Percentiles rank a stretch among this genome's conserved stretches.
These are phyloP conservation scores for Luffia ferchaultella DNA, from an alignment of 2,888 invertebrate species.

Conservation along the genomic window DNA sequence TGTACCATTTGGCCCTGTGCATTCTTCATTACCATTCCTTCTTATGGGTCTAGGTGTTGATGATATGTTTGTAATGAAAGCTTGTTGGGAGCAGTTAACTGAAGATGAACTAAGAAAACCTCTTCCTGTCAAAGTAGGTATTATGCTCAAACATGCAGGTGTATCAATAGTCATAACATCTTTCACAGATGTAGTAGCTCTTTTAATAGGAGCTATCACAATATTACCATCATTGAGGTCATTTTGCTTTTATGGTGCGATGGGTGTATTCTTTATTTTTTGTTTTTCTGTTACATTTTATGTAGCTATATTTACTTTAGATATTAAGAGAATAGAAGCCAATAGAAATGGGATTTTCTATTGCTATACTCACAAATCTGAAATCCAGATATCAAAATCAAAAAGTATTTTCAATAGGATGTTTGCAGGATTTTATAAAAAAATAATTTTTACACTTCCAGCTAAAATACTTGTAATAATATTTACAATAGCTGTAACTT, in stretches of 20 bases:
- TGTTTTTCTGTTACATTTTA: constrained; percentile 83
- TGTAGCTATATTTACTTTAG: constrained; percentile 78
- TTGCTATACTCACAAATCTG: constrained; percentile 70
- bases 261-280: constrained; percentile 79
- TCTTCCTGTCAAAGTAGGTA: constrained; percentile 71
- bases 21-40: constrained; percentile 82
- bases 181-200: constrained; percentile 82
- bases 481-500: constrained; percentile 65
- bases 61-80: constrained; percentile 87
- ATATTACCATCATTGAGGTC: constrained; percentile 82
- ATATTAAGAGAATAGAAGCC: constrained; percentile 68
- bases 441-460: constrained; percentile 69
- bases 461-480: constrained; percentile 72
- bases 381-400: constrained; percentile 57
- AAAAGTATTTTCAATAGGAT: constrained; percentile 66
- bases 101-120: constrained; percentile 56
- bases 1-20: constrained; percentile 81
- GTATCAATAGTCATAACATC: constrained; percentile 86
- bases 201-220: constrained; percentile 80
- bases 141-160: constrained; percentile 80
- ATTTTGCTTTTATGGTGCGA: constrained; percentile 82
- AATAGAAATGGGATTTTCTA: constrained; percentile 73
- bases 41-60: constrained; percentile 84
- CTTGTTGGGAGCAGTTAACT: constrained; percentile 75
- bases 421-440: constrained; percentile 69